Evolutionary conservation across 2,888 invertebrate genomes (phyloP), one percentile per base, ranked within the genome.

Genomic region (Pocota personata): DNA sequence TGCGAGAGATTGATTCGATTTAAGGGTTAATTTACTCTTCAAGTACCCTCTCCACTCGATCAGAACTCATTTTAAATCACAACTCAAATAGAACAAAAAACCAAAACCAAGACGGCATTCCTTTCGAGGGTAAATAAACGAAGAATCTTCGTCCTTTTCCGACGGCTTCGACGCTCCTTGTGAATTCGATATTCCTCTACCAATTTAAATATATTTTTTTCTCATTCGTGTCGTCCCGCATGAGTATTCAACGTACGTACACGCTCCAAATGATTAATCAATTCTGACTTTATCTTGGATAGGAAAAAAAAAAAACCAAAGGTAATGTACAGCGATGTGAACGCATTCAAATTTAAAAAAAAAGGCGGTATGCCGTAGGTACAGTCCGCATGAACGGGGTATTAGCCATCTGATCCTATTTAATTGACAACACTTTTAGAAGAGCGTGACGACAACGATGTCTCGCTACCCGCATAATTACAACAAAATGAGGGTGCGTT

Each of bases 1-100:
- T 86, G 86, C 82, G 50, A 86, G 82, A 76, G 86, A 86, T 86
- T 86, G 86, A 86, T 86, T 86, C 86, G 82, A 82, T 86, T 86
- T 86, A 86, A 86, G 86, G 86, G 86, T 86, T 86, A 86, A 86
- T 86, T 86, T 86, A 52, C 76, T 55, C n/a, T 37, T 86, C 66
- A 71, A 72, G 75, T 66, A 79, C 82, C 80, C 80, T 48, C 71
- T 71, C 43, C 75, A 57, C 37, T 52, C 40, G 27, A 46, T 73
- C 52, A 52, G 62, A 62, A 27, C 24, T 62, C 62, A 76, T 58
- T 80, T 76, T 58, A 40, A 73, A 80, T 66, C 58, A 57, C 73
- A 60, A 62, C 35, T 60, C 58, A 64, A 58, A 58, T 14, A 48
- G 12, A 57, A 60, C 37, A 72, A 16, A 43, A 57, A 35, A 46